These are phyloP conservation scores for Crossaster papposus DNA, from an alignment of 53 echinoderm and acorn worm genomes.

Conservation along the genomic window DNA sequence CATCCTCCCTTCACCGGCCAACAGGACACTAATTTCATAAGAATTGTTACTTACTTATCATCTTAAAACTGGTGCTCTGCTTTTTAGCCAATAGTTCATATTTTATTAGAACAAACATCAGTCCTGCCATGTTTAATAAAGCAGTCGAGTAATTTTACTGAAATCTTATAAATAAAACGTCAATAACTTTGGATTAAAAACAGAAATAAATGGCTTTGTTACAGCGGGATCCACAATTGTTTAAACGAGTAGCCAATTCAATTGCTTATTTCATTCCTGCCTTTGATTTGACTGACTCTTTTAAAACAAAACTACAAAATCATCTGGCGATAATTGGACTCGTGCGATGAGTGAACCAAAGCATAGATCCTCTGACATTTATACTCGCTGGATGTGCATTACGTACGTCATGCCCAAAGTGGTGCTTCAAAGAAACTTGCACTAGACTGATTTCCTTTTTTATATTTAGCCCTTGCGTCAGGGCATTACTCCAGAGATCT, in stretches of 20 bases:
- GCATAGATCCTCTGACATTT: conserved; percentile 19
- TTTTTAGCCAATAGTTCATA: no score
- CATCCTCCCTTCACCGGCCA: neutral
- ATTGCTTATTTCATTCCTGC: neutral
- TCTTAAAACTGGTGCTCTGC: no score
- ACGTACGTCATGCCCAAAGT: neutral
- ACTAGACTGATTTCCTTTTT: neutral
- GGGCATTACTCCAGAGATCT: neutral
- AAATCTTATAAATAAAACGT: no score
- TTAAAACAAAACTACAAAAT: neutral
- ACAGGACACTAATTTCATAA: no score
- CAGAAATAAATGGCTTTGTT: no score
- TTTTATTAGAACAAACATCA: no score
- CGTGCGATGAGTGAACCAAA: neutral
- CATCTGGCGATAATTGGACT: neutral
- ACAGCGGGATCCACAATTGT: neutral
- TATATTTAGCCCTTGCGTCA: neutral
- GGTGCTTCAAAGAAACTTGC: neutral
- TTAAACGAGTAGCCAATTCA: neutral
- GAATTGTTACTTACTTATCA: no score
- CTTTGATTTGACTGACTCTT: neutral
- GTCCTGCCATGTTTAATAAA: no score
- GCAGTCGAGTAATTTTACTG: no score
- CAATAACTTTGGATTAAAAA: no score
- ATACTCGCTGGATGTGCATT: conserved; percentile 5